Base-by-base conservation (phyloP, 2,113 vertebrate genomes). In the Piaya cayana region DNA sequence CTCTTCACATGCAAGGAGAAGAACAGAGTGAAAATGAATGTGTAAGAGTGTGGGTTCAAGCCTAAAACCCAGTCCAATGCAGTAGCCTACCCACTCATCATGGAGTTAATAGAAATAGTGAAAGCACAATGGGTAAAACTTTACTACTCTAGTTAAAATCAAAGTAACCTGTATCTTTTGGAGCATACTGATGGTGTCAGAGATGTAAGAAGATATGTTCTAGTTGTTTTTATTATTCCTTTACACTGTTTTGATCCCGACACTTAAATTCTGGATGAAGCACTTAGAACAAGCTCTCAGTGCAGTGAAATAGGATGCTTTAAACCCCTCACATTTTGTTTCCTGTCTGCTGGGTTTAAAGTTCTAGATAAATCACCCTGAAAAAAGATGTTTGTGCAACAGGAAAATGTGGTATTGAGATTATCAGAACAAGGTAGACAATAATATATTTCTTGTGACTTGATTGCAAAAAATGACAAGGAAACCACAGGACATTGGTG, bases 331-430 rank as follows among this genome's bases (percentile, higher is more conserved):
- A 87, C 69, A 96, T 96, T 94, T 95, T 82, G 36, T 93, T 98
- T 97, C 94, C 92, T 97, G 91, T 98, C 89, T 71, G 82, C 91
- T 88, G 45, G 22, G 63, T 90, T 91, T 87, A 77, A 95, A 71
- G 65, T 96, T 98, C 92, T 91, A 97, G 95, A 96, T 71, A 97
- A 97, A 97, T 97, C 93, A 94, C 94, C 52, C 50, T 93, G 81
- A 97, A 92, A 96, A 39, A 97, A 88, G 65, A 88, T 98, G 97
- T 98, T 98, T 98, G 91, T 97, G 90, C 74, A 85, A 98, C 98
- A 98, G 98, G 98, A 98, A 98, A 98, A 95, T 95, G 98, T 7
- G 98, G 97, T 98, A 96, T 97, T 3, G 3, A 97, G 97, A 97
- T 98, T 96, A 98, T 97, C 95, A 96, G 96, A 97, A 95, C 75